Conservation (phyloP, 2,113 vertebrate species). For the Sceloporus undulatus region DNA sequence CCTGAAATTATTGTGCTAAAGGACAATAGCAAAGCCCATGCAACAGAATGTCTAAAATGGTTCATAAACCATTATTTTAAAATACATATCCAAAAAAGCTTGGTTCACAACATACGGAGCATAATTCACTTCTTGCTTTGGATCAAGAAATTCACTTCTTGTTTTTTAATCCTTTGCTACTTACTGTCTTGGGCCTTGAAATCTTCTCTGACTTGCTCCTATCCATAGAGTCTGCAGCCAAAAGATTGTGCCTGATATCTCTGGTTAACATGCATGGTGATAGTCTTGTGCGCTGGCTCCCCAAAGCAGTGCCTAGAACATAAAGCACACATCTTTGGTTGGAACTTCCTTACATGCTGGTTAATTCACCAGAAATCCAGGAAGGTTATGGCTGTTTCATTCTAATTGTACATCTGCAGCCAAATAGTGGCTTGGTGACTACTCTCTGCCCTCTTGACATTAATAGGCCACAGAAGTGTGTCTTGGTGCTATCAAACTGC, state of each 20-base stretch:
- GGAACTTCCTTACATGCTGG: not conserved
- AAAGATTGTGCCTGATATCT: slow-evolving; percentile 45
- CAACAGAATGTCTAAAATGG: not conserved
- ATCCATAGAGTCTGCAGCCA: slow-evolving; percentile 42
- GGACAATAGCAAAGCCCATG: not conserved
- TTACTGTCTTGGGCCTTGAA: slow-evolving; percentile 74
- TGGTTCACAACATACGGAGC: not conserved
- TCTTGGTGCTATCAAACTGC: no score
- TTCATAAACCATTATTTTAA: not conserved
- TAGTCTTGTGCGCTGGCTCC: slow-evolving; percentile 24
- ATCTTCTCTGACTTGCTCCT: slow-evolving; percentile 44
- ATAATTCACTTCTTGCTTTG: not conserved
- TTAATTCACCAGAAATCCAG: no score
- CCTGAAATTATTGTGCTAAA: not conserved
- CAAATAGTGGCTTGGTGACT: no score
- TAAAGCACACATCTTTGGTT: not conserved
- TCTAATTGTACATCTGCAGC: no score
- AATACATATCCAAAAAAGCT: not conserved
- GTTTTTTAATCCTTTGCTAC: slow-evolving; percentile 22
- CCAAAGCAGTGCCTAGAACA: slow-evolving; percentile 55
- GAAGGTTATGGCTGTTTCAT: no score
- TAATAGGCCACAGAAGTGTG: no score
- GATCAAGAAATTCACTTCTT: not conserved
- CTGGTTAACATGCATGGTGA: slow-evolving; percentile 56
- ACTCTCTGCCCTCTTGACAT: no score